Percentiles rank a stretch among this genome's conserved stretches.
Evolutionary conservation across 2,113 vertebrate species (phyloP).

Genomic region (Struthio camelus): DNA sequence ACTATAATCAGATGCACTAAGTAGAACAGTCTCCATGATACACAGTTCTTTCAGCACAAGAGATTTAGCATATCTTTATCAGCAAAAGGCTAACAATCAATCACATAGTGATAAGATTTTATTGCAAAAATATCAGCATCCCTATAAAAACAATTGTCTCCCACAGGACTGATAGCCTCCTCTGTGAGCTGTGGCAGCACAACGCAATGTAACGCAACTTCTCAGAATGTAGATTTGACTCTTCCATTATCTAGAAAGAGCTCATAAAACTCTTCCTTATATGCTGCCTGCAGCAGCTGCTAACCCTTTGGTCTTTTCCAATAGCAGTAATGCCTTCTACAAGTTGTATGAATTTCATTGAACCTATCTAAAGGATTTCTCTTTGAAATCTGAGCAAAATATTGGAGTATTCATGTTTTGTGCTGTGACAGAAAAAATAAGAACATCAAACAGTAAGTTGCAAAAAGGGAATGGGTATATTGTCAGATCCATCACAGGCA

Average conservation of each 20-base stretch:
- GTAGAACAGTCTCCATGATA: not conserved
- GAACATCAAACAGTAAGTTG: not conserved
- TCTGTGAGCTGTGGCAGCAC: not conserved
- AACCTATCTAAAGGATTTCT: not conserved
- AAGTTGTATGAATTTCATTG: not conserved
- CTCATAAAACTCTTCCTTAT: not conserved
- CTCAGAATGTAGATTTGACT: not conserved
- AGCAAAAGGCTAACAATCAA: not conserved
- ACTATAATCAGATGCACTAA: not conserved
- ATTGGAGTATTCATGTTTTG: not conserved
- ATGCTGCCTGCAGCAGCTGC: not conserved
- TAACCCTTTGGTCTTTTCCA: not conserved
- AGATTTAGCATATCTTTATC: not conserved
- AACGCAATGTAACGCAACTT: not conserved
- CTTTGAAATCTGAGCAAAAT: not conserved
- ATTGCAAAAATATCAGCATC: not conserved
- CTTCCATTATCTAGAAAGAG: not conserved
- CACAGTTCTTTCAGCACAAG: rapidly evolving
- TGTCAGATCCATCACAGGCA: not conserved
- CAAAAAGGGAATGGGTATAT: not conserved
- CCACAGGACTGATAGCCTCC: not conserved
- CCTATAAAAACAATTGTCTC: not conserved
- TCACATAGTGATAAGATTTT: not conserved
- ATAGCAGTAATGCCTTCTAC: rapidly evolving
- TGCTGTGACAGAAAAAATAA: not conserved